Evolutionary conservation across 2,113 vertebrate species (phyloP).

Genomic region (Coturnix japonica): DNA sequence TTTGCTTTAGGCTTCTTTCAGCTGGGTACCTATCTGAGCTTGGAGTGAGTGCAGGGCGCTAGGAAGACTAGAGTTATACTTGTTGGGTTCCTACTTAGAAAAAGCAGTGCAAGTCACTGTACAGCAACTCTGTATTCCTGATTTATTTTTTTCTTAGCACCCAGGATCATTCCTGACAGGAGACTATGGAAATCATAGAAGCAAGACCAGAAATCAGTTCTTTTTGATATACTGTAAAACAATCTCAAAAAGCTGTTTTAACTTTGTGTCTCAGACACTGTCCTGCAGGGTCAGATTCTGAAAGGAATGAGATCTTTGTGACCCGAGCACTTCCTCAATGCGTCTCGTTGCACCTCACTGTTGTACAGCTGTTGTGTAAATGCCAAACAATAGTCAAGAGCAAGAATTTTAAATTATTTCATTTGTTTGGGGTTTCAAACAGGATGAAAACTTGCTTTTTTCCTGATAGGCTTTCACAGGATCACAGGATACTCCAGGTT

Average conservation of each 20-base stretch:
- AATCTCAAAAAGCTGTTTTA: neutral
- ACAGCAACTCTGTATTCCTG: neutral
- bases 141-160: neutral
- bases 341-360: neutral
- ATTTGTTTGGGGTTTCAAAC: neutral
- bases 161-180: neutral
- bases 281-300: neutral
- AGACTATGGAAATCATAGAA: neutral
- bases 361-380: neutral
- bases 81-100: neutral
- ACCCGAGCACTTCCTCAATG: neutral
- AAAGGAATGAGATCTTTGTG: neutral
- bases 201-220: neutral
- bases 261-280: neutral
- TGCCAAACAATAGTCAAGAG: neutral
- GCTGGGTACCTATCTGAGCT: neutral
- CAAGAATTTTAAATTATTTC: neutral
- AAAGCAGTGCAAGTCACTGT: rapidly evolving
- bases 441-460: neutral
- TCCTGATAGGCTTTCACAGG: neutral
- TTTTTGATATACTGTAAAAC: neutral
- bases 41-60: rapidly evolving
- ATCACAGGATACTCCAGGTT: neutral
- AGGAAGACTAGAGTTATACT: rapidly evolving
- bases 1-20: neutral